A percentile compares a stretch with the other conserved stretches of the same genome.
These are phyloP conservation scores for Polypterus bichir DNA, from an alignment of 2,113 vertebrate species.

Conservation along the genomic window DNA sequence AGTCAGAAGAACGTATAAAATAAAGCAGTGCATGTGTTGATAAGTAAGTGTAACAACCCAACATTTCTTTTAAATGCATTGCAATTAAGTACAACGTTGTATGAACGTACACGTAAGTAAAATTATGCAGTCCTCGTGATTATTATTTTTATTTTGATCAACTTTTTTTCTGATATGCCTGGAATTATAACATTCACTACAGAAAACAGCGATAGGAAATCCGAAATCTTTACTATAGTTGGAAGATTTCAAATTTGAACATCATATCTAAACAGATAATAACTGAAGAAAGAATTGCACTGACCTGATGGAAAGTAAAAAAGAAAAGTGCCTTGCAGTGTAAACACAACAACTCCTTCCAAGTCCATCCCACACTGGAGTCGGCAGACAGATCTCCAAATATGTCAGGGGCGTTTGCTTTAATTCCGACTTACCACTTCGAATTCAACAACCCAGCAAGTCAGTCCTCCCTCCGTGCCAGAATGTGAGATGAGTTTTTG, in stretches of 20 bases:
- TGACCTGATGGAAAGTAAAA: not conserved
- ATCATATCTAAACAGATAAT: not conserved
- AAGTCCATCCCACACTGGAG: not conserved
- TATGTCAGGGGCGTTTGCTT: slow-evolving; percentile 7
- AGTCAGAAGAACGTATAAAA: too few relatives aligned
- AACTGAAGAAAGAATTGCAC: not conserved
- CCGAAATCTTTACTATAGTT: slow-evolving; percentile 18
- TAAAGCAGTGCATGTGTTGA: too few relatives aligned
- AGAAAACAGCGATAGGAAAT: too few relatives aligned
- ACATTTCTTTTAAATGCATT: too few relatives aligned
- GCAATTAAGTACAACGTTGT: too few relatives aligned
- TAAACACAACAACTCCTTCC: not conserved
- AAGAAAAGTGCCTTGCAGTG: not conserved
- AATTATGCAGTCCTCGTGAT: too few relatives aligned
- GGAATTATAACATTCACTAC: too few relatives aligned
- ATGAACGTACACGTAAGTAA: too few relatives aligned
- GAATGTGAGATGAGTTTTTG: slow-evolving; percentile 16
- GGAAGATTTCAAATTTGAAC: slow-evolving; percentile 6
- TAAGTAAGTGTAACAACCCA: too few relatives aligned
- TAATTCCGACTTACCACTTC: slow-evolving; percentile 38
- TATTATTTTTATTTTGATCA: too few relatives aligned
- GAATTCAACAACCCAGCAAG: slow-evolving; percentile 4
- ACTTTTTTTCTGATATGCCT: too few relatives aligned
- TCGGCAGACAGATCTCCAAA: slow-evolving; percentile 2
- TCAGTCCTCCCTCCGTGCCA: slow-evolving; percentile 12